Percentiles rank a stretch among this genome's conserved stretches.
phyloP scores from a whole-genome alignment of 2,797 vertebrate species.

The Astyanax mexicanus region DNA sequence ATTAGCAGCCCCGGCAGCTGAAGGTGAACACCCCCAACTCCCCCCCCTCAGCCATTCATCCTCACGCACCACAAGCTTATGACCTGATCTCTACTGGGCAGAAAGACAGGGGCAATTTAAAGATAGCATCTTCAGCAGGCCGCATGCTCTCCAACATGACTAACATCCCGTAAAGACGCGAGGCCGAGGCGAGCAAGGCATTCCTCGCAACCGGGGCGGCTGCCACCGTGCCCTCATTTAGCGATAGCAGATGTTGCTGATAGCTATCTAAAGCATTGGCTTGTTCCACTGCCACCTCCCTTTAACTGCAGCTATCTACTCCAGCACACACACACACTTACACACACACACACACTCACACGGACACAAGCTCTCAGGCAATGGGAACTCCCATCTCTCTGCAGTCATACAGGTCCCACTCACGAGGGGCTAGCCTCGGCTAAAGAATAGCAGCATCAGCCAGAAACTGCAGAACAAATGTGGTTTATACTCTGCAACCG shows the following conservation, averaged over 20 bases:
- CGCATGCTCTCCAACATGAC: not conserved
- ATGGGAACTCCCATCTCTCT: not conserved
- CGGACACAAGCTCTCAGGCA: not conserved
- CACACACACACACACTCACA: no score
- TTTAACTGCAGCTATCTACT: not conserved
- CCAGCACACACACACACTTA: not conserved
- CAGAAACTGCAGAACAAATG: no score
- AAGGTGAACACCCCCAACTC: no score
- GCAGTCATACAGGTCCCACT: not conserved
- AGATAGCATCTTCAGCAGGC: slow-evolving; percentile 37
- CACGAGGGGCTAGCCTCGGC: not conserved
- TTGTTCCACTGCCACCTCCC: not conserved
- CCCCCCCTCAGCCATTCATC: not conserved
- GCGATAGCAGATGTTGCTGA: slow-evolving; percentile 10
- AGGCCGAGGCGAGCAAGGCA: not conserved
- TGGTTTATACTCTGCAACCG: no score
- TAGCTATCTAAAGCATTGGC: slow-evolving; percentile 7
- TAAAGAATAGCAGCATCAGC: no score
- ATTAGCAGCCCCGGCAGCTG: not conserved
- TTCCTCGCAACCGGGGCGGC: not conserved
- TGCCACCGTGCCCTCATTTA: not conserved
- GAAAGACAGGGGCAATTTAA: slow-evolving; percentile 44
- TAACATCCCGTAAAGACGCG: not conserved
- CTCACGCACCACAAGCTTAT: not conserved
- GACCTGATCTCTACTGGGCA: not conserved